phyloP scores from a whole-genome alignment of 2,113 vertebrate species.

The Cyanocitta stelleri region DNA sequence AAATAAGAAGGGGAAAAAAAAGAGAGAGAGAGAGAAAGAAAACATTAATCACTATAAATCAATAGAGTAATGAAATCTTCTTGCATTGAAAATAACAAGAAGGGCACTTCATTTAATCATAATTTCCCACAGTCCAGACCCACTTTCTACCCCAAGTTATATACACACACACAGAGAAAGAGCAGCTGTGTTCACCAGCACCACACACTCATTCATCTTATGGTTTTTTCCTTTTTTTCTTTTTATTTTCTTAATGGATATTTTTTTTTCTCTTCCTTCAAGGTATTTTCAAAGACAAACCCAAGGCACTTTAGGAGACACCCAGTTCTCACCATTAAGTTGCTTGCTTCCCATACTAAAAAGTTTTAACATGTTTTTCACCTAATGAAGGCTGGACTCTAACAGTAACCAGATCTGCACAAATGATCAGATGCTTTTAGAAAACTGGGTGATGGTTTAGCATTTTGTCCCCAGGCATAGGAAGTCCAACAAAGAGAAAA shows the following conservation, averaged over 20 bases:
- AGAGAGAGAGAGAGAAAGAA: not conserved
- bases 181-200: not conserved
- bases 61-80: conserved; percentile 18
- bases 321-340: not conserved
- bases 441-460: not conserved
- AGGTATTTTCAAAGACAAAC: not conserved
- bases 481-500: not conserved
- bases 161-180: not conserved
- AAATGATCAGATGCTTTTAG: not conserved
- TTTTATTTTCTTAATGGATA: not conserved
- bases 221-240: accelerated
- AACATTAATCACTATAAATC: not conserved
- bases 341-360: not conserved
- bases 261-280: not conserved
- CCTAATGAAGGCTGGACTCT: not conserved
- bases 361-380: not conserved
- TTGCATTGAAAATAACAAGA: not conserved
- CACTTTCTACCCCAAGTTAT: not conserved
- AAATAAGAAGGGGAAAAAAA: not conserved
- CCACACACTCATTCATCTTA: not conserved
- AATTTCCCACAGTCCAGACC: conserved; percentile 14
- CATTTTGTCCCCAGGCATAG: not conserved
- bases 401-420: not conserved
- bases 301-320: not conserved
- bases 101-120: conserved; percentile 12